A percentile compares a stretch with the other conserved stretches of the same genome.
These are phyloP conservation scores for Penaeus japonicus DNA, from an alignment of 1,140 invertebrate genomes.

Conservation along the genomic window DNA sequence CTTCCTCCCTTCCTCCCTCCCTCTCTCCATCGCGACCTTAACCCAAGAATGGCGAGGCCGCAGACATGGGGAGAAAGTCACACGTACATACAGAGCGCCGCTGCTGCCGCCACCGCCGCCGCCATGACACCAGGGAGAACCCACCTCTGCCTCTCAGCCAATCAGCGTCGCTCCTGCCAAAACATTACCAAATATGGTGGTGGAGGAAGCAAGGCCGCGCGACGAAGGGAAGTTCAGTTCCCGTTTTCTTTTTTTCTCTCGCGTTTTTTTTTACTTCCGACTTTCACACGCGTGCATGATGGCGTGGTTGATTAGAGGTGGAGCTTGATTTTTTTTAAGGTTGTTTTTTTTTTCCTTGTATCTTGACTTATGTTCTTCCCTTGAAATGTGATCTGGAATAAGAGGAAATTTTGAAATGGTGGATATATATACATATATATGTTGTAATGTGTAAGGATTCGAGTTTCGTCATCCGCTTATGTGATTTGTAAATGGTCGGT, in stretches of 20 bases:
- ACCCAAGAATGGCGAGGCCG: conserved; percentile 30
- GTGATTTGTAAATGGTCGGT: too few relatives aligned
- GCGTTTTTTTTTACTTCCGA: conserved; percentile 16
- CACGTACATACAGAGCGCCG: background rate
- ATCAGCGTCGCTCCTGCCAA: conserved; percentile 37
- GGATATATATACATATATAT: too few relatives aligned
- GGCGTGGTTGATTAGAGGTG: background rate
- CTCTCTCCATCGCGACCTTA: conserved; percentile 30
- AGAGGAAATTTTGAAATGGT: too few relatives aligned
- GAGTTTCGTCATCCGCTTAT: too few relatives aligned
- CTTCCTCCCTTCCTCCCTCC: background rate
- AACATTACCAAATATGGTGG: conserved; percentile 44
- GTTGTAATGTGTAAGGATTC: too few relatives aligned
- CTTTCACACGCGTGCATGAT: conserved; percentile 23
- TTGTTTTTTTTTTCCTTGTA: too few relatives aligned
- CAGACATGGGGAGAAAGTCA: conserved; percentile 34
- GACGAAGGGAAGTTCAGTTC: conserved; percentile 11
- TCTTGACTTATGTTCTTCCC: too few relatives aligned
- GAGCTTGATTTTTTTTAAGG: too few relatives aligned
- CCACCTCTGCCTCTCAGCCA: background rate
- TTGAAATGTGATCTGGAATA: too few relatives aligned
- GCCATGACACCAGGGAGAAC: background rate
- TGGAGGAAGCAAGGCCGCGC: conserved; percentile 41
- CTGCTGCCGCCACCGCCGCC: background rate
- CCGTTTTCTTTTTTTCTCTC: background rate